These are phyloP conservation scores for Drosophila watanabei DNA, from an alignment of 1,140 invertebrate species.

Conservation along the genomic window DNA sequence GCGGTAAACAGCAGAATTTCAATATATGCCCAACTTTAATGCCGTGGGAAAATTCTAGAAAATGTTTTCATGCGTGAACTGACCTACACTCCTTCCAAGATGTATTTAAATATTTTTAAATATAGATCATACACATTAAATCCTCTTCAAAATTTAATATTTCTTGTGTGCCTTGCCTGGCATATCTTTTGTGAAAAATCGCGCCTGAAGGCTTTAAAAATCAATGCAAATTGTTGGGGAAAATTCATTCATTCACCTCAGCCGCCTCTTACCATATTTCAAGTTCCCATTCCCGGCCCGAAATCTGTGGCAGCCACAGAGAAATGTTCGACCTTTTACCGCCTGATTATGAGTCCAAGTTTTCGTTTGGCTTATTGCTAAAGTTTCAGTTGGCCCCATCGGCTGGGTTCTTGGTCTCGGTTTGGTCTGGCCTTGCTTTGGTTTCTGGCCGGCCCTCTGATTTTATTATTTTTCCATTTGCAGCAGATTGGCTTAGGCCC, in stretches of 20 bases:
- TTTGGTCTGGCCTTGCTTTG: constrained; percentile 18
- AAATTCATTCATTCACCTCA: constrained; percentile 7
- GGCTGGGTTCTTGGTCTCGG: constrained; percentile 25
- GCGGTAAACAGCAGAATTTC: constrained; percentile 5
- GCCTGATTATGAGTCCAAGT: constrained; percentile 53
- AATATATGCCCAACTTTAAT: constrained; percentile 16
- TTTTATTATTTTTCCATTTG: constrained; percentile 75
- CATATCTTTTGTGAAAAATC: neutral
- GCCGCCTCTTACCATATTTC: neutral
- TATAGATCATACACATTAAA: too few species aligned
- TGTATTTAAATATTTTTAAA: neutral
- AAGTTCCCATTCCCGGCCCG: neutral
- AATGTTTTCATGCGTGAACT: too few species aligned
- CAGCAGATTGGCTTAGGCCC: constrained; percentile 59
- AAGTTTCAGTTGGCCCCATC: constrained; percentile 34
- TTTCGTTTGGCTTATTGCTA: constrained; percentile 53
- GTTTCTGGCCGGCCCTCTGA: constrained; percentile 37
- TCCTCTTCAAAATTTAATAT: neutral
- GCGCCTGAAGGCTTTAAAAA: neutral
- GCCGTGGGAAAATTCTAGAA: neutral
- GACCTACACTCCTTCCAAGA: neutral
- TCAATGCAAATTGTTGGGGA: constrained; percentile 35
- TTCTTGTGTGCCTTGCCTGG: too few species aligned
- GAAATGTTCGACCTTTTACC: constrained; percentile 45
- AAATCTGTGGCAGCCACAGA: constrained; percentile 27